Conservation (phyloP, 2,797 vertebrate genomes). For the Hypotaenidia okinawae region DNA sequence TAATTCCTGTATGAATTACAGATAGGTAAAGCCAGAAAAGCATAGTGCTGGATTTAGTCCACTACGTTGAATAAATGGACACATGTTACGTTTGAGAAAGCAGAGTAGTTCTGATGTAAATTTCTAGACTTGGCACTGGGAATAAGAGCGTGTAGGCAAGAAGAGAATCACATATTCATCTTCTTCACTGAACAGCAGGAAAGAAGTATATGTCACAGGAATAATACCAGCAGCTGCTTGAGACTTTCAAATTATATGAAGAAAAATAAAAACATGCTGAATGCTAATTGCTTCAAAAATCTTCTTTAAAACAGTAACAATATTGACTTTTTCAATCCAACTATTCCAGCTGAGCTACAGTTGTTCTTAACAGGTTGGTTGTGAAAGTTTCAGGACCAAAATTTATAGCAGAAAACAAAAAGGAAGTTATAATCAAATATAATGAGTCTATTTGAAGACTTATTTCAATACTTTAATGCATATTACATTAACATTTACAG, state of each 20-base stretch:
- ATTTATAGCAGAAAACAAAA: background rate
- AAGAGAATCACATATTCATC: background rate
- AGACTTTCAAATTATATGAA: background rate
- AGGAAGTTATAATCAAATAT: background rate
- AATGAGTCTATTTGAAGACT: background rate
- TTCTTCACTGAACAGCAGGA: background rate
- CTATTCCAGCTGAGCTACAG: background rate
- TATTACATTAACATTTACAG: background rate
- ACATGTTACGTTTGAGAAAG: background rate
- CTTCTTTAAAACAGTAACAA: background rate
- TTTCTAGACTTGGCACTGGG: background rate
- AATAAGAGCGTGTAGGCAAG: background rate
- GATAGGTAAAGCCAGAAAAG: background rate
- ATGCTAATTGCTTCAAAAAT: background rate
- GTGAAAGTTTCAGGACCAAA: background rate
- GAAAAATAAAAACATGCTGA: background rate
- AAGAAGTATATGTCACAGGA: background rate
- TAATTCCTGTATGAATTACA: conserved; percentile 14
- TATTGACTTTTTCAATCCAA: background rate
- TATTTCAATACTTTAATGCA: background rate
- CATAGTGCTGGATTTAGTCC: background rate
- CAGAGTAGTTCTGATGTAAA: background rate
- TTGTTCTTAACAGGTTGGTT: background rate
- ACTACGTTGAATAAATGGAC: background rate
- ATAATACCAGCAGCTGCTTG: background rate